phyloP scores from a whole-genome alignment of 1,140 invertebrate species.

The Neuroterus valhalla region DNA sequence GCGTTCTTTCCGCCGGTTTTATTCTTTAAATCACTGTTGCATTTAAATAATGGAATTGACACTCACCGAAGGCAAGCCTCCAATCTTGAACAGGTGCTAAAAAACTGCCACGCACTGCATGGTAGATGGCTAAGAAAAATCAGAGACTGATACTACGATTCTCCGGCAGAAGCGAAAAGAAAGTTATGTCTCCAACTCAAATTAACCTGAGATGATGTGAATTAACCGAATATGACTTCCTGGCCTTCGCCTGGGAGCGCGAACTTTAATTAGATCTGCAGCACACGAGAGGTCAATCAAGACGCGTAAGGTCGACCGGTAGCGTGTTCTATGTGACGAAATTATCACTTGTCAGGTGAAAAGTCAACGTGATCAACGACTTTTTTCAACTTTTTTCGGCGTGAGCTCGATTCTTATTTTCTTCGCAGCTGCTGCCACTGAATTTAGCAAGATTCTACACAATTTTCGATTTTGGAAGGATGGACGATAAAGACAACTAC shows the following conservation, averaged over 20 bases:
- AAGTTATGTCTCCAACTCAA: conserved; percentile 30
- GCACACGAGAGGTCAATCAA: conserved; percentile 28
- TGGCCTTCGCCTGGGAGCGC: conserved; percentile 36
- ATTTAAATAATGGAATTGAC: conserved; percentile 34
- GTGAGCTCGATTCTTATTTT: not conserved
- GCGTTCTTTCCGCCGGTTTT: conserved; percentile 28
- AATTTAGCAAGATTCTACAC: conserved; percentile 29
- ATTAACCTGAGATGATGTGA: conserved; percentile 32
- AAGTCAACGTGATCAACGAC: conserved; percentile 6
- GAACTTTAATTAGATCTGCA: conserved; percentile 32
- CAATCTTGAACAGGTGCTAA: conserved; percentile 65
- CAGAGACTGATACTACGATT: conserved; percentile 24
- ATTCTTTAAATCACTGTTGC: not conserved
- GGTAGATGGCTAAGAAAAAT: conserved; percentile 46
- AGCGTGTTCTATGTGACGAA: conserved; percentile 4
- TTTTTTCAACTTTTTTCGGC: conserved; percentile 23
- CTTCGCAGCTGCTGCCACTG: not conserved
- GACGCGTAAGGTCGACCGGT: conserved; percentile 2
- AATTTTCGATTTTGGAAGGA: not conserved
- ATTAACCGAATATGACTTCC: conserved; percentile 32
- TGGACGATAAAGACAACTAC: conserved; percentile 41
- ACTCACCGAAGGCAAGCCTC: conserved; percentile 62
- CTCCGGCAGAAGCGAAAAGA: not conserved
- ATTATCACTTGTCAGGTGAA: not conserved
- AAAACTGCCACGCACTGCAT: conserved; percentile 67